Evolutionary conservation across 2,113 vertebrate genomes (phyloP), one percentile per base, ranked within the genome.

Genomic region (chimpanzee (Pan troglodytes)): DNA sequence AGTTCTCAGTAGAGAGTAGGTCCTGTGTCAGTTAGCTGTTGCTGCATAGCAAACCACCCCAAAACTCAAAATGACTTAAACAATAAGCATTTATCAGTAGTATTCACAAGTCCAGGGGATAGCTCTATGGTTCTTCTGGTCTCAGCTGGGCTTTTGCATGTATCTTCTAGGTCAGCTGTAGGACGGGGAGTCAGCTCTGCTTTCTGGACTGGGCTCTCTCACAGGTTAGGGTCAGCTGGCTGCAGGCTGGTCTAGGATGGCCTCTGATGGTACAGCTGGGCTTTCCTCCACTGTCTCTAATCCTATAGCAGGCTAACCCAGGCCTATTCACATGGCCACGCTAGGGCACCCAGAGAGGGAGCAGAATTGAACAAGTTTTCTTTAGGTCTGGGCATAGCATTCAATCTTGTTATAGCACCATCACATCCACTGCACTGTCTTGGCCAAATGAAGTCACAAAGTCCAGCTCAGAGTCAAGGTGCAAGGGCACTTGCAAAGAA

Each of bases 271-370:
- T 59, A 45, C 22, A 55, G 61, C 48, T n/a, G 14, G 38, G 50
- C 43, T 70, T 25, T 92, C 43, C 2, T 35, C 52, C 25, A 13
- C 8, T 3, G 1, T 38, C 45, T 20, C 38, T 72, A 12, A 22
- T 45, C 70, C 83, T 40, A 6, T 2, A 84, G 67, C 48, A 55
- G 84, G 30, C n/a, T 57, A 78, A 18, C 80, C 64, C 16, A 40
- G 45, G n/a, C 70, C 59, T 30, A 7, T 40, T 79, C 55, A 5
- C 59, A 0, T 1, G n/a, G 20, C 30, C 50, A n/a, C 3, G 0
- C 25, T 5, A 13, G 57, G 32, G 7, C 8, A 45, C 32, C 14
- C 16, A 12, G 88, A 89, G 67, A 57, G 9, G 3, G 11, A 59
- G 61, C 2, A 13, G 52, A 64, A 23, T 5, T 68, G 35, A 61